Evolutionary conservation across 2,113 vertebrate species (phyloP), one percentile per base, ranked within the genome.

Genomic region (Alligator mississippiensis): DNA sequence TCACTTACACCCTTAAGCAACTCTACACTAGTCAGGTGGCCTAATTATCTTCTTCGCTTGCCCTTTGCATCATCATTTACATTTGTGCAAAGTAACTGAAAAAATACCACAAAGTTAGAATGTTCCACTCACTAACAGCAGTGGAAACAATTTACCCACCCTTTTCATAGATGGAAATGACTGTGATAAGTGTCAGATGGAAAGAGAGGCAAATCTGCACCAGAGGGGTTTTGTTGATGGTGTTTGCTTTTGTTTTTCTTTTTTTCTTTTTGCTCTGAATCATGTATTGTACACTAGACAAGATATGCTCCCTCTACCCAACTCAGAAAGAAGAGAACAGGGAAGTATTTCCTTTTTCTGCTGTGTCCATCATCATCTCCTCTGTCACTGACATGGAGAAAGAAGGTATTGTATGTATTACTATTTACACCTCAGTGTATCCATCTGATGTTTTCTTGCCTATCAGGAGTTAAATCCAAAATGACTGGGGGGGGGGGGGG

Each of bases 21-120:
- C 28, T 84, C 38, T 17, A 15, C 2, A 3, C 12, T 78, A 13
- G 28, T 64, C 57, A 18, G 47, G 83, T 70, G 77, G 28, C 21
- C 10, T 57, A 57, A 77, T 75, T 81, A 1, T 0, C 62, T 55
- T 47, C 24, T 0, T 0, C 24, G 62, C 3, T 76, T 78, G 17
- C 70, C 28, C 3, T 0, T 30, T 34, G 11, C 17, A 17, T 59
- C 82, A 22, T n/a, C 24, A 38, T 14, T 13, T 19, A 2, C 14
- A 10, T 5, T 0, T 0, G 22, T 80, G 38, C 8, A 80, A 11
- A 0, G 1, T 63, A 54, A 86, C 5, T 75, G 17, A 70, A 83
- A 47, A 72, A 90, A 57, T 68, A 24, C 24, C 8, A 1, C 30
- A 74, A 28, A 19, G n/a, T n/a, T 14, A 17, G 10, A 47, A 54